Evolutionary conservation across 2,113 vertebrate species (phyloP).

Genomic region (Pavo muticus): DNA sequence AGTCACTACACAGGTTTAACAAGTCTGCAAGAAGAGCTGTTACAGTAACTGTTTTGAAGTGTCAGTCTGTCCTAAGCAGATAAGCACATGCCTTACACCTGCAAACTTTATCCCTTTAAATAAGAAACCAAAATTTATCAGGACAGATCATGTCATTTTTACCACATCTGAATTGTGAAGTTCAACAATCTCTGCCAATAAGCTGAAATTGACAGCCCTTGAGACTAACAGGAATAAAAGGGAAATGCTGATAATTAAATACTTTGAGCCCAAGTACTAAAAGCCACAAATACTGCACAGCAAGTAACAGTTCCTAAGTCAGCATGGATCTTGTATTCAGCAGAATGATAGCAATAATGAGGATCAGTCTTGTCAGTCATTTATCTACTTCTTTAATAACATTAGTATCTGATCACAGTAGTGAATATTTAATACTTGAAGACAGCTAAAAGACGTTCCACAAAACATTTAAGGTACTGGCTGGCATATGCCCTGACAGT

Average conservation of each 20-base stretch:
- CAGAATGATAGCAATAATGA: neutral
- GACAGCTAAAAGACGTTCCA: neutral
- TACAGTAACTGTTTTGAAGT: neutral
- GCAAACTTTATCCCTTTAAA: neutral
- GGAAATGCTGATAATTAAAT: neutral
- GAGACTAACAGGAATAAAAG: neutral
- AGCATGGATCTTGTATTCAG: neutral
- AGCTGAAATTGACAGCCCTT: neutral
- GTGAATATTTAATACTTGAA: neutral
- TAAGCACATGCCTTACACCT: neutral
- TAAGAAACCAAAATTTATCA: neutral
- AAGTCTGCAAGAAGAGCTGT: neutral
- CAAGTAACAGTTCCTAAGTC: neutral
- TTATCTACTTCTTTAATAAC: neutral
- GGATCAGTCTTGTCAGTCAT: neutral
- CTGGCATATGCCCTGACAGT: neutral
- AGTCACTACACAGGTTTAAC: neutral
- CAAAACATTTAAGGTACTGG: neutral
- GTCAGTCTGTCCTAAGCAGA: neutral
- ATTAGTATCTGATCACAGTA: neutral
- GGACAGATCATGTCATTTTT: neutral
- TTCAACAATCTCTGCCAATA: neutral
- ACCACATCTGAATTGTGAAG: neutral
- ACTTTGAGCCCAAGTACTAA: neutral
- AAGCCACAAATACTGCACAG: neutral